Conservation (phyloP, 2,113 vertebrate genomes). For the Chaetodon auriga region DNA sequence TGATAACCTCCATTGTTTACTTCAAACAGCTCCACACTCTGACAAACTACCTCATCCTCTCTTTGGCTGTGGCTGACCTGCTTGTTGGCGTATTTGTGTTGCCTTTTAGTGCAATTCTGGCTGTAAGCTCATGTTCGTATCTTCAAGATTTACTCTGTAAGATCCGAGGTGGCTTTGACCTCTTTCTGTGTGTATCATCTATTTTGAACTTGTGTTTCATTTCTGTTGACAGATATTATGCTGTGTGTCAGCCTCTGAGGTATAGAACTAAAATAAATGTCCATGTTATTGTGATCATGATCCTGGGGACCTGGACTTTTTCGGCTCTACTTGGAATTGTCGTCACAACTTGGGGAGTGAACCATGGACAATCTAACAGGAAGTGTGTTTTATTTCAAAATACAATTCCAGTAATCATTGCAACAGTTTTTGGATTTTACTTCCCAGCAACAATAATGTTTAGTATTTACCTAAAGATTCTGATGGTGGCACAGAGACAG, state of each 20-base stretch:
- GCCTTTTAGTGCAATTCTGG: neutral
- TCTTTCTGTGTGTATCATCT: neutral
- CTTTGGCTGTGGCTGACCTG: slow-evolving; percentile 22
- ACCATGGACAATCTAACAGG: neutral
- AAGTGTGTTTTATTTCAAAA: slow-evolving; percentile 1
- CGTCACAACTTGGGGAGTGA: neutral
- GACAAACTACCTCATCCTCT: slow-evolving; percentile 39
- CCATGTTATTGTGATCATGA: too few relatives aligned
- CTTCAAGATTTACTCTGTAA: slow-evolving; percentile 1
- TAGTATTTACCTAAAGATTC: too few relatives aligned
- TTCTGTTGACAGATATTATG: too few relatives aligned
- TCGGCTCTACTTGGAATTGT: neutral
- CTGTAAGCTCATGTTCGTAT: neutral
- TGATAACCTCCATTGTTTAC: slow-evolving; percentile 32
- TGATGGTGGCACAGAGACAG: too few relatives aligned
- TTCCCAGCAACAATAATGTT: too few relatives aligned
- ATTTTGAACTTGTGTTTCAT: too few relatives aligned
- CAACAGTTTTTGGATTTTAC: too few relatives aligned
- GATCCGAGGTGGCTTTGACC: neutral
- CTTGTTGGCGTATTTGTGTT: slow-evolving; percentile 15
- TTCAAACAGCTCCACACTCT: slow-evolving; percentile 39
- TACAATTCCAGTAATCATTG: neutral
- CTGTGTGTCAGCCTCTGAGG: too few relatives aligned
- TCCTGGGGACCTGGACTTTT: slow-evolving; percentile 11
- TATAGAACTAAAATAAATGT: too few relatives aligned